A percentile compares a stretch with the other conserved stretches of the same genome.
phyloP scores from a whole-genome alignment of 2,113 vertebrate species.

The Colius striatus region DNA sequence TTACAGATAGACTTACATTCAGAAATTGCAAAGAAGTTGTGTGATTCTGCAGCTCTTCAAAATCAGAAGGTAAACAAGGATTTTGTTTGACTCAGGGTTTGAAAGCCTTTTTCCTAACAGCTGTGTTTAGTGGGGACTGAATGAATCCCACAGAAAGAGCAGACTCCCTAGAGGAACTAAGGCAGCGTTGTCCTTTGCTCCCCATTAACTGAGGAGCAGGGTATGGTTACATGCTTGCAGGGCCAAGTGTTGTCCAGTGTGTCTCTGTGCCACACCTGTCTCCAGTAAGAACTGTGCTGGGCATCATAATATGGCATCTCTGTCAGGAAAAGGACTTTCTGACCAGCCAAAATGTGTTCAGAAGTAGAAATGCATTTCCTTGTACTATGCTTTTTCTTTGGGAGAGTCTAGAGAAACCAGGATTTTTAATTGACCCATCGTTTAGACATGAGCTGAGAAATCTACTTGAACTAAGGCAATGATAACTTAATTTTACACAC shows the following conservation, averaged over 20 bases:
- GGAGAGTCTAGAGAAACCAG: not conserved
- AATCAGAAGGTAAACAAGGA: not conserved
- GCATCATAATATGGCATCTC: not conserved
- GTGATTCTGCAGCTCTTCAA: not conserved
- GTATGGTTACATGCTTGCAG: not conserved
- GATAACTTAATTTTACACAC: not conserved
- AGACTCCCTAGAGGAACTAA: not conserved
- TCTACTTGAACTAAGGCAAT: not conserved
- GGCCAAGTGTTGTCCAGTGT: not conserved
- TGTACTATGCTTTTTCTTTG: not conserved
- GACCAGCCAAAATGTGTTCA: not conserved
- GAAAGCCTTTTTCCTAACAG: not conserved
- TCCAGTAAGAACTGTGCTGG: not conserved
- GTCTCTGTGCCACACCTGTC: not conserved
- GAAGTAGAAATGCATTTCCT: not conserved
- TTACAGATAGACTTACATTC: not conserved
- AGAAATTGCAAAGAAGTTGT: not conserved
- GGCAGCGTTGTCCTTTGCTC: not conserved
- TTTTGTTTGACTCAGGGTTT: not conserved
- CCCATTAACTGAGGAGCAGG: rapidly evolving
- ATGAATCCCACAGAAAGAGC: not conserved
- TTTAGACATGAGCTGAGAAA: not conserved
- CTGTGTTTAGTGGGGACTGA: not conserved
- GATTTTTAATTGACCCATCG: not conserved
- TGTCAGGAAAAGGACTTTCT: not conserved